Conservation (phyloP, 2,797 vertebrate genomes). For the Arvicola amphibius region DNA sequence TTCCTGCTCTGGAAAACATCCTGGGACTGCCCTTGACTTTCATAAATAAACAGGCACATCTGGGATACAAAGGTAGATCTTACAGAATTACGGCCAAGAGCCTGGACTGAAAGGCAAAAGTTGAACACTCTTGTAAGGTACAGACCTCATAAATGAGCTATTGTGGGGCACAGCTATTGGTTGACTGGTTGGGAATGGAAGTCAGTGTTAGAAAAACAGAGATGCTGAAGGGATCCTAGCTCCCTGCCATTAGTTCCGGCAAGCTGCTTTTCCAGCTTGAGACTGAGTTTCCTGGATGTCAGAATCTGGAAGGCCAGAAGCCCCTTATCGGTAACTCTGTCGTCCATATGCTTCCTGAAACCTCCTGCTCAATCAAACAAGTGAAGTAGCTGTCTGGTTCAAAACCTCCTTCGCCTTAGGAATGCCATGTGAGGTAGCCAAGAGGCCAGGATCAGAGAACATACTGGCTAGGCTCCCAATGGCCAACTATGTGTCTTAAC, state of each 20-base stretch:
- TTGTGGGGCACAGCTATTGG: background rate
- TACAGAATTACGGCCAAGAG: slow-evolving; percentile 19
- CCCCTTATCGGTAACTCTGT: slow-evolving; percentile 18
- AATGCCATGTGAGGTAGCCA: background rate
- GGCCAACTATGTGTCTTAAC: background rate
- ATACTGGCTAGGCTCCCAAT: background rate
- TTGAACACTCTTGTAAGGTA: background rate
- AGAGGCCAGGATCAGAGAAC: background rate
- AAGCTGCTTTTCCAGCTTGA: slow-evolving; percentile 8
- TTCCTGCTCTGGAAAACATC: slow-evolving; percentile 56
- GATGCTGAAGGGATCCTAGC: background rate
- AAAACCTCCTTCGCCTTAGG: background rate
- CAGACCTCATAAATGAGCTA: background rate
- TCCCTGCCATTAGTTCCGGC: background rate
- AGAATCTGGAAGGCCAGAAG: background rate
- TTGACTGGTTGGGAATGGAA: background rate
- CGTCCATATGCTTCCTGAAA: slow-evolving; percentile 26
- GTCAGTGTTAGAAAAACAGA: background rate
- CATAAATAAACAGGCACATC: slow-evolving; percentile 53
- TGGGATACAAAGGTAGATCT: background rate
- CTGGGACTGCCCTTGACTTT: slow-evolving; percentile 49
- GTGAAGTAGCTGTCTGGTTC: background rate
- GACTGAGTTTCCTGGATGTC: slow-evolving; percentile 21
- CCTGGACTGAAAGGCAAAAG: background rate
- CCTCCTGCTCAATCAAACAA: background rate